phyloP scores from a whole-genome alignment of 1,140 invertebrate genomes.

The Ceratina australensis region DNA sequence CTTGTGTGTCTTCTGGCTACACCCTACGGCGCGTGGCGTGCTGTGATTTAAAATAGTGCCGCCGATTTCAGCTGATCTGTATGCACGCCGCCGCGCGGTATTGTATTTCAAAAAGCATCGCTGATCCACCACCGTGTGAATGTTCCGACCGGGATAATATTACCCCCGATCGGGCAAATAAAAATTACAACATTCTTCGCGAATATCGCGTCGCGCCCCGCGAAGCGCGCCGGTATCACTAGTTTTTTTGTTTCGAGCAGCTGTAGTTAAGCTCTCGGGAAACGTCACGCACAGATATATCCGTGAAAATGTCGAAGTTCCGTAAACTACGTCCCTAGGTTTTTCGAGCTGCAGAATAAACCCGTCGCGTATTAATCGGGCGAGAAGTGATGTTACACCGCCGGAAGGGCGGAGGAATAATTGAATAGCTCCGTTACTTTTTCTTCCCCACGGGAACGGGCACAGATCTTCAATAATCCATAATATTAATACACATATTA shows the following conservation, averaged over 20 bases:
- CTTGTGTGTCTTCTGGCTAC: conserved; percentile 57
- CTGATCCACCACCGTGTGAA: conserved; percentile 55
- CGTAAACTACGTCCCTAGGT: background rate
- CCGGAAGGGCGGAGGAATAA: background rate
- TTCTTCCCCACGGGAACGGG: background rate
- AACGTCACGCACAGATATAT: background rate
- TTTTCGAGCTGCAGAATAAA: background rate
- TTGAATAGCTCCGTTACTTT: background rate
- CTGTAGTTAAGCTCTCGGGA: conserved; percentile 8
- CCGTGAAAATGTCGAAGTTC: background rate
- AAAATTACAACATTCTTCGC: background rate
- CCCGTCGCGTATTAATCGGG: background rate
- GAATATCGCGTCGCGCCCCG: background rate
- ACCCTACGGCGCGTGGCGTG: conserved; percentile 69
- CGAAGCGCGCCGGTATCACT: background rate
- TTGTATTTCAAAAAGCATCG: background rate
- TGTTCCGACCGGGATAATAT: conserved; percentile 4
- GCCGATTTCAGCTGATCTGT: conserved; percentile 63
- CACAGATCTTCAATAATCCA: background rate
- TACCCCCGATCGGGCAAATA: no score
- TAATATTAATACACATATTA: conserved; percentile 21
- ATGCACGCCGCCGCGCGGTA: no score
- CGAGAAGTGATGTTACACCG: no score
- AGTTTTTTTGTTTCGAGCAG: conserved; percentile 3
- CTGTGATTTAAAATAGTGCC: conserved; percentile 77